Base-by-base conservation (phyloP, 2,888 invertebrate species). In the Caenorhabditis sp. region DNA sequence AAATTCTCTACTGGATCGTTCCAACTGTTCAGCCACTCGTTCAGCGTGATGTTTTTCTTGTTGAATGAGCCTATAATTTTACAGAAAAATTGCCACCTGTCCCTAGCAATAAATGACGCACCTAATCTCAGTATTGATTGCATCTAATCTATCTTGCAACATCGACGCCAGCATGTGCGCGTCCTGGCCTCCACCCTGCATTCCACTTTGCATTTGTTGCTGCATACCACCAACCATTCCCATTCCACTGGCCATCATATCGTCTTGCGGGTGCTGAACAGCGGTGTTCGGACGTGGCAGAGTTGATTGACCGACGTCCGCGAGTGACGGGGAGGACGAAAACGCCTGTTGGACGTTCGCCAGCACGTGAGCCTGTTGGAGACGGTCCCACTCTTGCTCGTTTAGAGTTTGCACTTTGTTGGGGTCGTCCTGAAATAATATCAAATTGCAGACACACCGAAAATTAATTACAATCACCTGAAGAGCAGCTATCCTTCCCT, bases 141-240 rank as follows among this genome's bases (percentile, higher is more conserved):
- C 99, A 94, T 99, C 98, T 86, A 99, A 94, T 93, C 99, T 98
- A 92, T 99, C 98, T 93, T 99, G 99, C 90, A 99, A 94, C 97
- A 99, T 98, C 93, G 98, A 95, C 61, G 99, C 99, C 87, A 99
- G 94, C 0, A 98, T 97, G 92, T 98, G 98, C 63, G 99, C 98
- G 93, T 99, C 98, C 3, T 96, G 96, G 93, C 92, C 92, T n/a
- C 47, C 38, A 35, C 76, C 24, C 49, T 26, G 47, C 76, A 76
- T 76, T 26, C 47, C 59, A 2, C 51, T n/a, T 22, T 19, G 28
- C 63, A 79, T 68, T 61, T 31, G 63, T 12, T 16, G 24, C 24
- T 31, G 41, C 69, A 79, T 79, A n/a, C 56, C 64, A 59, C 59
- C 66, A n/a, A 14, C 28, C 68, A 79, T 79, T 38, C 63, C 70